phyloP scores from a whole-genome alignment of 2,113 vertebrate genomes.

The Melanostigma gelatinosum region DNA sequence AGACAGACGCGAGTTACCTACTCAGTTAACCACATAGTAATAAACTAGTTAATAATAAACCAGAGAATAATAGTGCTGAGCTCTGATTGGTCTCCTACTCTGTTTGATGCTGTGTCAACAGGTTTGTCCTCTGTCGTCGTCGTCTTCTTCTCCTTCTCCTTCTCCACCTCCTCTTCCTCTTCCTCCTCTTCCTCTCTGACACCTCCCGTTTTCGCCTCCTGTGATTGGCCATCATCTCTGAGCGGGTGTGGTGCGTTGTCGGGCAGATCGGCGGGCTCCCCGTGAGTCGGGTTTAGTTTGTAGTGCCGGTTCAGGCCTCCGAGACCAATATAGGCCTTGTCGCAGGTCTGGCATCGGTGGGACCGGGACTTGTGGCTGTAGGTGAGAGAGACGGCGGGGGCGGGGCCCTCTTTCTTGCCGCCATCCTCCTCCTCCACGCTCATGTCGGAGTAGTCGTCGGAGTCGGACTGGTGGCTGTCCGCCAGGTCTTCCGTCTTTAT shows the following conservation, averaged over 20 bases:
- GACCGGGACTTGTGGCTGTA: slow-evolving; percentile 86
- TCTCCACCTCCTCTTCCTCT: slow-evolving; percentile 32
- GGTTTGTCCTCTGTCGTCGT: slow-evolving; percentile 24
- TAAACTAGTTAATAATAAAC: background rate
- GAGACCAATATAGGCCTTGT: slow-evolving; percentile 94
- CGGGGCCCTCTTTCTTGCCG: slow-evolving; percentile 30
- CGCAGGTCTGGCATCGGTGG: slow-evolving; percentile 91
- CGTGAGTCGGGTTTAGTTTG: slow-evolving; percentile 90
- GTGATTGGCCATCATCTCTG: slow-evolving; percentile 27
- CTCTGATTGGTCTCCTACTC: slow-evolving; percentile 45
- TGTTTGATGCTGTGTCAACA: slow-evolving; percentile 28
- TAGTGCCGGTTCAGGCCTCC: slow-evolving; percentile 94
- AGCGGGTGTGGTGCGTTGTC: background rate
- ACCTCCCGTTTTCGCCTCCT: background rate
- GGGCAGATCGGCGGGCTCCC: slow-evolving; percentile 74
- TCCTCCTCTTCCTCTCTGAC: slow-evolving; percentile 14
- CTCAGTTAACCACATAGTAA: background rate
- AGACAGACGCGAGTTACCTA: background rate
- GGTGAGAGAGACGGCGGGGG: slow-evolving; percentile 39
- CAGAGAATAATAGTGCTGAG: background rate
- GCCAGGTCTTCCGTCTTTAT: slow-evolving; percentile 95
- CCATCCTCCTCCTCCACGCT: slow-evolving; percentile 89
- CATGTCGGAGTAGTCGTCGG: slow-evolving; percentile 96
- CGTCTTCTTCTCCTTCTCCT: too few relatives aligned
- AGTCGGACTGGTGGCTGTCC: slow-evolving; percentile 91